Evolutionary conservation across 1,140 invertebrate species (phyloP).

Genomic region (Caenorhabditis tropicalis): DNA sequence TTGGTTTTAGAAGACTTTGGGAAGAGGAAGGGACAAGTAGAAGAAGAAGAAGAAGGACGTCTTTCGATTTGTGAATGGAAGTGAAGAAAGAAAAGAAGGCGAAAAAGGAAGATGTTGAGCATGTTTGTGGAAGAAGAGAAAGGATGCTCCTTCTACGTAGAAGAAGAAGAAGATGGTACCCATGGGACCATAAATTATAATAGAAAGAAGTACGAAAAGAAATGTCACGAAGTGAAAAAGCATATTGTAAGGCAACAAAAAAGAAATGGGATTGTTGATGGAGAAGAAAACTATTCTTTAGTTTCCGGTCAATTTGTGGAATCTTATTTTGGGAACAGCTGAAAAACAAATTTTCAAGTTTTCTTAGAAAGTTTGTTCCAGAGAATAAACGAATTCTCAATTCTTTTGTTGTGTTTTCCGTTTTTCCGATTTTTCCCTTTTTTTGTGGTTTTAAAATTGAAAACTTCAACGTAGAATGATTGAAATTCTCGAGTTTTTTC

Average conservation of each 20-base stretch:
- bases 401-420: no score
- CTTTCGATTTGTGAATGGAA: conserved; percentile 43
- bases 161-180: conserved; percentile 29
- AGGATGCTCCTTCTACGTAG: neutral
- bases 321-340: no score
- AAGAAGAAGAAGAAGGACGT: neutral
- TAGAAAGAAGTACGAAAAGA: neutral
- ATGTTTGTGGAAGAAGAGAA: conserved; percentile 24
- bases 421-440: no score
- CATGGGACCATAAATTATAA: conserved; percentile 40
- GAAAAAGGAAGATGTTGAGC: conserved; percentile 3
- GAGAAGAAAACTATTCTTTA: no score
- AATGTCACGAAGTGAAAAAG: neutral
- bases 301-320: no score
- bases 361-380: no score
- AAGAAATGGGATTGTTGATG: neutral
- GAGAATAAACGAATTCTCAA: no score
- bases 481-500: no score
- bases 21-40: neutral
- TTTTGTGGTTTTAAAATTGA: no score
- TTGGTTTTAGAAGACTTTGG: neutral
- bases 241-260: neutral
- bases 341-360: no score
- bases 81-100: conserved; percentile 33
- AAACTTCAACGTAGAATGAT: no score